A percentile compares a stretch with the other conserved stretches of the same genome.
Conservation (phyloP, 2,888 invertebrate genomes). For the Caradrina clavipalpis region DNA sequence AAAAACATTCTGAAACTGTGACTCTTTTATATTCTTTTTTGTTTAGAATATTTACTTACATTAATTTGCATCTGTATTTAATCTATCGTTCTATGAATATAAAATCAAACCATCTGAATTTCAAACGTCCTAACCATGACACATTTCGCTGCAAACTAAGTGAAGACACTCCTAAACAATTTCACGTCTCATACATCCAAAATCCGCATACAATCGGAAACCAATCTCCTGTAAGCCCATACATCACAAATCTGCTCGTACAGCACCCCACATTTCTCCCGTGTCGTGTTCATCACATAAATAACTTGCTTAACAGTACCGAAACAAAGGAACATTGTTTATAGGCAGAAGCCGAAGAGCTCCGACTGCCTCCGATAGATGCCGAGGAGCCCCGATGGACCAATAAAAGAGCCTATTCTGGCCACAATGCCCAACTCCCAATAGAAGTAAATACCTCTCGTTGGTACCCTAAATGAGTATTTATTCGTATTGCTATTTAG, state of each 20-base stretch:
- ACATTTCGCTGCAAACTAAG: background rate
- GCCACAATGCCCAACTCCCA: slow-evolving; percentile 54
- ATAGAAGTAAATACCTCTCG: slow-evolving; percentile 61
- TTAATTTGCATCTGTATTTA: no score
- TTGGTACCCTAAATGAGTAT: slow-evolving; percentile 53
- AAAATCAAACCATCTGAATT: background rate
- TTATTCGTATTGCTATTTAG: slow-evolving; percentile 50
- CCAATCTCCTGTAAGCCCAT: slow-evolving; percentile 51
- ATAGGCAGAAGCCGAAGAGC: slow-evolving; percentile 62
- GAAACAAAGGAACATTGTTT: slow-evolving; percentile 68
- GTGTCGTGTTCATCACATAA: slow-evolving; percentile 65
- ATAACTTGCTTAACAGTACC: slow-evolving; percentile 66
- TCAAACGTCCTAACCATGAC: background rate
- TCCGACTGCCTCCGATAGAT: slow-evolving; percentile 35
- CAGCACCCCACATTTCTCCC: slow-evolving; percentile 51
- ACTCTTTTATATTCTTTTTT: no score
- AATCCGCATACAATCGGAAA: slow-evolving; percentile 50
- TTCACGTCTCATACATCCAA: slow-evolving; percentile 4
- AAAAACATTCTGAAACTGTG: no score
- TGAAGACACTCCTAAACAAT: background rate
- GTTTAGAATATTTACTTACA: no score
- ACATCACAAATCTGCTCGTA: slow-evolving; percentile 53
- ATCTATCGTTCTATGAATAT: background rate
- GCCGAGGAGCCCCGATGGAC: slow-evolving; percentile 71
- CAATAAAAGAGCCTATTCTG: slow-evolving; percentile 75